phyloP scores from a whole-genome alignment of 2,888 invertebrate species.

The Xylocampa areola region DNA sequence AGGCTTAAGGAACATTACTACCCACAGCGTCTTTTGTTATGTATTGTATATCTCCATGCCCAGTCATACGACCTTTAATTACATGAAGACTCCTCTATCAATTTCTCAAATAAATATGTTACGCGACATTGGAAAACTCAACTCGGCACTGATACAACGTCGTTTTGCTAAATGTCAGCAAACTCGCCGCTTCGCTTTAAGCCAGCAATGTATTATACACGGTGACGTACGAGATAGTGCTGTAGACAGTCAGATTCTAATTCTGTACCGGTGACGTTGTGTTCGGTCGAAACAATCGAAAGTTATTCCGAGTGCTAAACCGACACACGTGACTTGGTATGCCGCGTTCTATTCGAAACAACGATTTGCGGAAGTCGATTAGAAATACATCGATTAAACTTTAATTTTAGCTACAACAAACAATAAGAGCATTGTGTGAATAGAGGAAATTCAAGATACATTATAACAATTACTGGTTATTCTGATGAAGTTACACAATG shows the following conservation, averaged over 20 bases:
- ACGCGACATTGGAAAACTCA: slow-evolving; percentile 20
- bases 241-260: slow-evolving; percentile 81
- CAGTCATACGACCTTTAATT: slow-evolving; percentile 28
- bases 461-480: not conserved
- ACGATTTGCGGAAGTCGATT: slow-evolving; percentile 74
- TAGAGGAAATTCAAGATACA: not conserved
- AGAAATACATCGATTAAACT: slow-evolving; percentile 50
- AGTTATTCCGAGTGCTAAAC: slow-evolving; percentile 86
- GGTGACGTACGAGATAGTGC: slow-evolving; percentile 66
- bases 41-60: not conserved
- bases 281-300: slow-evolving; percentile 83
- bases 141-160: slow-evolving; percentile 35
- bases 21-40: too few relatives aligned
- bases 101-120: slow-evolving; percentile 17
- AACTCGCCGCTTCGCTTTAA: slow-evolving; percentile 41
- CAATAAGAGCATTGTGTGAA: not conserved
- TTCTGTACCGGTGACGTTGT: slow-evolving; percentile 81
- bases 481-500: not conserved
- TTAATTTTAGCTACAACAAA: not conserved
- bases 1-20: slow-evolving; percentile 5
- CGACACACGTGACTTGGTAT: slow-evolving; percentile 77
- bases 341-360: slow-evolving; percentile 78
- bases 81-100: slow-evolving; percentile 27
- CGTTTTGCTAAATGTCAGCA: slow-evolving; percentile 32
- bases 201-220: slow-evolving; percentile 65